Evolutionary conservation across 2,797 vertebrate species (phyloP).

Genomic region (Garrulus glandarius): DNA sequence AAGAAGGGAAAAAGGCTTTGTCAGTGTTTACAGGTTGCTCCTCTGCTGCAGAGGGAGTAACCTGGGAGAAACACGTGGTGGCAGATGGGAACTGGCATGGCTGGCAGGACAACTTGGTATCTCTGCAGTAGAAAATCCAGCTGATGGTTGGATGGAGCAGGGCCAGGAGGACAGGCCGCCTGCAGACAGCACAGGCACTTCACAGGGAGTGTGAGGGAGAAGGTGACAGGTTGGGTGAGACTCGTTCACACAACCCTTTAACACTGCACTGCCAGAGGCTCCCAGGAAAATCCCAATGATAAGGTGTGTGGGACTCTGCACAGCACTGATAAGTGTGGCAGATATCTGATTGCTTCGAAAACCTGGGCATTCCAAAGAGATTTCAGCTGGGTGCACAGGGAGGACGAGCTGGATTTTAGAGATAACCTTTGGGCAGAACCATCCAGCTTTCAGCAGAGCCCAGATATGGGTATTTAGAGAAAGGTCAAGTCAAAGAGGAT

Average conservation of each 20-base stretch:
- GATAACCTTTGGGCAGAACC: neutral
- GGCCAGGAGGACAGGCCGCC: neutral
- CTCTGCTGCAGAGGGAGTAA: neutral
- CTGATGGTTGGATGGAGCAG: neutral
- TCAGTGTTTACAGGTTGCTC: neutral
- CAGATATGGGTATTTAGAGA: neutral
- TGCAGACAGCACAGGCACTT: neutral
- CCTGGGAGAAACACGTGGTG: fast-evolving
- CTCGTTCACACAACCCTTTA: neutral
- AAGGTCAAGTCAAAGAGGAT: neutral
- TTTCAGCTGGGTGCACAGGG: neutral
- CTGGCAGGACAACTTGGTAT: neutral
- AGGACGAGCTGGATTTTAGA: neutral
- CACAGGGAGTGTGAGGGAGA: neutral
- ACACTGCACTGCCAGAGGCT: neutral
- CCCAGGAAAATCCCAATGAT: neutral
- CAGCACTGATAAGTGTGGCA: neutral
- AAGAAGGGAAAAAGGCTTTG: neutral
- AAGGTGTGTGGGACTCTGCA: neutral
- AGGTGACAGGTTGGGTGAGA: neutral
- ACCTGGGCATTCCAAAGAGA: neutral
- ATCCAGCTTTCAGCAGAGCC: neutral
- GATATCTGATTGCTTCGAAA: neutral
- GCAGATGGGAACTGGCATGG: neutral
- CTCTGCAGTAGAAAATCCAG: neutral